A percentile compares a stretch with the other conserved stretches of the same genome.
Conservation (phyloP, 23 tunicate species). For the Oikopleura dioica region DNA sequence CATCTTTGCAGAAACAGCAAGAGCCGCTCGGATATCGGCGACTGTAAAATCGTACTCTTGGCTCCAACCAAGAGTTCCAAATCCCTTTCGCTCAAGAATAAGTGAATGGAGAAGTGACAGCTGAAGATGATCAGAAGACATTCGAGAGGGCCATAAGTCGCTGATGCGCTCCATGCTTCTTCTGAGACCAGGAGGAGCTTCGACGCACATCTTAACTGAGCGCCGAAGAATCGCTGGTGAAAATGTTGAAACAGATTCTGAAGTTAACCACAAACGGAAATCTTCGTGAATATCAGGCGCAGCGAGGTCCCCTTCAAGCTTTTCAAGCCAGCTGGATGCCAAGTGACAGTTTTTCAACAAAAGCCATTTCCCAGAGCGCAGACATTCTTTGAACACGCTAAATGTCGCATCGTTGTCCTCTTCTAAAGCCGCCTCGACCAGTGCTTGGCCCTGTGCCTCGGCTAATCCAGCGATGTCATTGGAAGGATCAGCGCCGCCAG, state of each 20-base stretch:
- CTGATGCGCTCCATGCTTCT: constrained; percentile 16
- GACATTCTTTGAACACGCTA: constrained; percentile 41
- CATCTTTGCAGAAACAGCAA: constrained; percentile 17
- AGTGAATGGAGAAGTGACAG: constrained; percentile 77
- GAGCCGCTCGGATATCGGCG: constrained; percentile 61
- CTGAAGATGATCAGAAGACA: constrained; percentile 39
- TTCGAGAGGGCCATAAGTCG: constrained; percentile 34
- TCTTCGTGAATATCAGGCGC: constrained; percentile 27
- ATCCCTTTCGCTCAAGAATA: constrained; percentile 44
- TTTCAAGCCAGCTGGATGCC: constrained; percentile 48
- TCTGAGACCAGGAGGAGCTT: constrained; percentile 16
- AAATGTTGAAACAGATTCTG: constrained; percentile 51
- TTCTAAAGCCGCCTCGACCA: not conserved
- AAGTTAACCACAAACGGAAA: constrained; percentile 81
- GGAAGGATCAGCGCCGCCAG: not conserved
- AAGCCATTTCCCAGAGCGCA: constrained; percentile 65
- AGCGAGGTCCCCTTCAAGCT: constrained; percentile 60
- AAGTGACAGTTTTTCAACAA: constrained; percentile 76
- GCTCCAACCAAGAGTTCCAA: constrained; percentile 75
- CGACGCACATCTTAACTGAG: constrained; percentile 49
- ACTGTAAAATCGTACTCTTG: constrained; percentile 71
- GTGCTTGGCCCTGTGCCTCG: constrained; percentile 61
- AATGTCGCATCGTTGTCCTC: constrained; percentile 26
- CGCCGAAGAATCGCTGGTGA: constrained; percentile 47
- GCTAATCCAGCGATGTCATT: constrained; percentile 24